These are phyloP conservation scores for Chlorops oryzae DNA, from an alignment of 1,140 invertebrate species.

Conservation along the genomic window DNA sequence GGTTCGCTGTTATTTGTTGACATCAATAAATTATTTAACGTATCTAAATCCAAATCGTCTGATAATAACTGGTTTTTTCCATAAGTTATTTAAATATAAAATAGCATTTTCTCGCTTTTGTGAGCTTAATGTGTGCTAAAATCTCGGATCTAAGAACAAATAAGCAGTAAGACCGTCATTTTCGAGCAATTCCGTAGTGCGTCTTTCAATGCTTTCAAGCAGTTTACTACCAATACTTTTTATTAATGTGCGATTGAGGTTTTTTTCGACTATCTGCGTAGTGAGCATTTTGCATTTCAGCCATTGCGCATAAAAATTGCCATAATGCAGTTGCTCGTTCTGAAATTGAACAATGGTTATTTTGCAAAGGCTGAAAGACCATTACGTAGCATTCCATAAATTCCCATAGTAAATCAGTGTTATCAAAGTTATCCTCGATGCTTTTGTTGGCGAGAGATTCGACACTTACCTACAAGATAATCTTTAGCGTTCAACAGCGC, in stretches of 20 bases:
- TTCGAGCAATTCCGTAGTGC: neutral
- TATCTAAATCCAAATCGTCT: no score
- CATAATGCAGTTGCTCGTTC: slow-evolving; percentile 13
- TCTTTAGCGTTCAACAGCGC: slow-evolving; percentile 10
- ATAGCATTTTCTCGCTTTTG: slow-evolving; percentile 1
- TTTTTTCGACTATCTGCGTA: slow-evolving; percentile 11
- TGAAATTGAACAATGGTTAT: slow-evolving; percentile 11
- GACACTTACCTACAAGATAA: neutral
- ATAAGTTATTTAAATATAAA: slow-evolving; percentile 9
- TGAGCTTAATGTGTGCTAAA: slow-evolving; percentile 10
- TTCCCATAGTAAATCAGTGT: slow-evolving; percentile 9
- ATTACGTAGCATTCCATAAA: slow-evolving; percentile 5
- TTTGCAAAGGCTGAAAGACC: slow-evolving; percentile 12
- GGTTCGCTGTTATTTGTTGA: neutral
- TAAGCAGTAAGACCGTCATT: neutral
- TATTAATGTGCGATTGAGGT: no score
- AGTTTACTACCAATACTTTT: slow-evolving; percentile 1
- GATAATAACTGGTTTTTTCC: slow-evolving; percentile 10
- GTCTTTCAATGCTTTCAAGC: neutral
- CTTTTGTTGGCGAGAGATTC: slow-evolving; percentile 10
- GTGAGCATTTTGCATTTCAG: slow-evolving; percentile 12
- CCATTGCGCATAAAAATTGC: slow-evolving; percentile 17
- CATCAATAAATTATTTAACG: no score
- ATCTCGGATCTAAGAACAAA: slow-evolving; percentile 16
- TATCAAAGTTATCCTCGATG: slow-evolving; percentile 6